phyloP scores from a whole-genome alignment of 2,797 vertebrate species.

The Diplodus sargus region DNA sequence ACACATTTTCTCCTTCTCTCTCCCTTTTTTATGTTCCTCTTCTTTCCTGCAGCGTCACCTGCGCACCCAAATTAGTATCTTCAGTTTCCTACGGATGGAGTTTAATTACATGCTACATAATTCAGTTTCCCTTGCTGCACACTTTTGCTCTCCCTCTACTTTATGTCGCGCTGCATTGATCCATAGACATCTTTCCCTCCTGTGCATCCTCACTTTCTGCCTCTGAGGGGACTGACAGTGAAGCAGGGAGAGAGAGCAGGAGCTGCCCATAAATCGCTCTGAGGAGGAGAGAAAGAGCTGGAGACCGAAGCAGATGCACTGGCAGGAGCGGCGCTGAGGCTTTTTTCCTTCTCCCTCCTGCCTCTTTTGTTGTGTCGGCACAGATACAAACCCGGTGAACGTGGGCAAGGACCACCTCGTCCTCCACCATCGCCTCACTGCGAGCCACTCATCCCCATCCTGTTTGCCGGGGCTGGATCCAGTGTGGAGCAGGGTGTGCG shows the following conservation, averaged over 20 bases:
- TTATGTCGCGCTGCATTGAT: slow-evolving; percentile 19
- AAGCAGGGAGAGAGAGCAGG: slow-evolving; percentile 55
- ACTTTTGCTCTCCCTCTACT: slow-evolving; percentile 1
- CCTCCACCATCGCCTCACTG: slow-evolving; percentile 39
- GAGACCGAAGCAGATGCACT: slow-evolving; percentile 67
- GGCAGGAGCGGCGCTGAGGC: slow-evolving; percentile 59
- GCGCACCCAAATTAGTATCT: slow-evolving; percentile 1
- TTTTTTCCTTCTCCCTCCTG: slow-evolving; percentile 42
- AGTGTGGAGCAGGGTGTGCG: slow-evolving; percentile 61
- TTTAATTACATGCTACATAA: slow-evolving; percentile 4
- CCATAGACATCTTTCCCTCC: slow-evolving; percentile 21
- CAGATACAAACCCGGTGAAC: slow-evolving; percentile 65
- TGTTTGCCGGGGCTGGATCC: slow-evolving; percentile 57
- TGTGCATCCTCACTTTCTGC: slow-evolving; percentile 54
- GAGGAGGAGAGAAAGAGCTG: slow-evolving; percentile 46
- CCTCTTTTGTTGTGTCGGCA: slow-evolving; percentile 69
- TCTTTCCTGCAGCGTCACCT: slow-evolving; percentile 1
- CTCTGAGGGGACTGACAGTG: slow-evolving; percentile 45
- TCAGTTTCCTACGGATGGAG: not conserved
- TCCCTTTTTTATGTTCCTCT: not conserved
- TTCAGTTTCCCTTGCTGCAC: not conserved
- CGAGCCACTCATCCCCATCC: slow-evolving; percentile 47
- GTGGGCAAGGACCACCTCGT: slow-evolving; percentile 53
- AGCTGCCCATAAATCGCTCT: slow-evolving; percentile 66
- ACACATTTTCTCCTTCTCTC: not conserved